Evolutionary conservation across 1,140 invertebrate genomes (phyloP).

Genomic region (Drosophila novamexicana): DNA sequence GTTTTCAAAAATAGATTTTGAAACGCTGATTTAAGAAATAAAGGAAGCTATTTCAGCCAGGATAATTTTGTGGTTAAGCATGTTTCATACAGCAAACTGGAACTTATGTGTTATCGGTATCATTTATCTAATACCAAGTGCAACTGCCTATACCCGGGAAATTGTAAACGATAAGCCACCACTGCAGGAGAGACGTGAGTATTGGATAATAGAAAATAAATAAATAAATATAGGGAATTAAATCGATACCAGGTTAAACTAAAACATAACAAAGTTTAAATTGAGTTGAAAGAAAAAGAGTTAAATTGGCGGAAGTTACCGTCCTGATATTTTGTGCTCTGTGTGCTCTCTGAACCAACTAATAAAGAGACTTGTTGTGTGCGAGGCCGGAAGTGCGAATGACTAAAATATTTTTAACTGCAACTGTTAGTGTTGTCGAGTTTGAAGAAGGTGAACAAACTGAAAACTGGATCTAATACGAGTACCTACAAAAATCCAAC

Average conservation of each 20-base stretch:
- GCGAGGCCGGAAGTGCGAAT: too few relatives aligned
- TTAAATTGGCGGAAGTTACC: too few relatives aligned
- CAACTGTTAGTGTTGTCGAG: too few relatives aligned
- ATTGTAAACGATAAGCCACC: constrained; percentile 80
- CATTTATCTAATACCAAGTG: constrained; percentile 31
- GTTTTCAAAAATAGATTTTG: constrained; percentile 1
- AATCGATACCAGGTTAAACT: neutral
- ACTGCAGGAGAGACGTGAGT: constrained; percentile 79
- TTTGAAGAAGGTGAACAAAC: too few relatives aligned
- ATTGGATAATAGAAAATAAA: neutral
- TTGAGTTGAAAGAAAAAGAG: neutral
- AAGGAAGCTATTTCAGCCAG: constrained; percentile 26
- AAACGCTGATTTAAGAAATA: neutral
- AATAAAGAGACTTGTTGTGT: too few relatives aligned
- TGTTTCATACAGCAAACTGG: constrained; percentile 54
- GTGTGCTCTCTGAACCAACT: too few relatives aligned
- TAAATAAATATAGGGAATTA: neutral
- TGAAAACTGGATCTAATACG: too few relatives aligned
- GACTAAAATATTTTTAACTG: too few relatives aligned
- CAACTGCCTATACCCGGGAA: constrained; percentile 68
- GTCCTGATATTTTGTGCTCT: too few relatives aligned
- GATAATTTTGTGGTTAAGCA: constrained; percentile 45
- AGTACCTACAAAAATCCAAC: too few relatives aligned
- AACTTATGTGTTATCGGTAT: constrained; percentile 42
- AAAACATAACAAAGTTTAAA: neutral